Base-by-base conservation (phyloP, 1,140 invertebrate species). In the Cherax destructor region DNA sequence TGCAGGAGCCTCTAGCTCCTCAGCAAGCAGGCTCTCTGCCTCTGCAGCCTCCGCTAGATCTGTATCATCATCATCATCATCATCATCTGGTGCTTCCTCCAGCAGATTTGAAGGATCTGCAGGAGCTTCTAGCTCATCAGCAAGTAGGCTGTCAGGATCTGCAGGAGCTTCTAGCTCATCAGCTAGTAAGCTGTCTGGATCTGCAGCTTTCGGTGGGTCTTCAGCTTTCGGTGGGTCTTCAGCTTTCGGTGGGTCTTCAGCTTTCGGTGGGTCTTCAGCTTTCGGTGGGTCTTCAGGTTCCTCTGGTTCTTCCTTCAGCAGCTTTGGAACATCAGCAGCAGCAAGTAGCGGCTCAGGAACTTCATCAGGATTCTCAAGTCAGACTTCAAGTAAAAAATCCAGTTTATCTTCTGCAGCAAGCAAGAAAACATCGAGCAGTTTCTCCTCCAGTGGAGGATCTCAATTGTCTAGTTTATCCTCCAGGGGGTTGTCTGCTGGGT, bases 231-330 rank as follows among this genome's bases (percentile, higher is more conserved):
- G 79, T 3, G 13, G n/a, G 0, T 72, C 69, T n/a, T 72, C 69
- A 7, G n/a, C n/a, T 7, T 72, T 72, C 69, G 69, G n/a, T 24
- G 4, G n/a, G 6, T 69, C 61, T 18, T 69, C 61, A 13, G 61
- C 4, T 4, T 69, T 21, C 9, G 65, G 65, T 18, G n/a, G 49
- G 2, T 56, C 52, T 9, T 56, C 52, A 30, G 77, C n/a, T 74
- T 5, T 56, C 30, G 11, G 52, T 6, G 74, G 69, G 13, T 56
- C 65, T 11, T 74, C 83, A 4, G 78, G 81, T 47, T 18, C 81
- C 41, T 83, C 81, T 47, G 69, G 81, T 24, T 74, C 69, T 6
- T 69, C 21, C 65, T 69, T 21, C 65, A 69, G 65, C 65, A 69
- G 56, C 9, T 59, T 21, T 6, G 30, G 30, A 41, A 41, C 30